Evolutionary conservation across 2,113 vertebrate genomes (phyloP), one percentile per base, ranked within the genome.

Genomic region (Silurus meridionalis): DNA sequence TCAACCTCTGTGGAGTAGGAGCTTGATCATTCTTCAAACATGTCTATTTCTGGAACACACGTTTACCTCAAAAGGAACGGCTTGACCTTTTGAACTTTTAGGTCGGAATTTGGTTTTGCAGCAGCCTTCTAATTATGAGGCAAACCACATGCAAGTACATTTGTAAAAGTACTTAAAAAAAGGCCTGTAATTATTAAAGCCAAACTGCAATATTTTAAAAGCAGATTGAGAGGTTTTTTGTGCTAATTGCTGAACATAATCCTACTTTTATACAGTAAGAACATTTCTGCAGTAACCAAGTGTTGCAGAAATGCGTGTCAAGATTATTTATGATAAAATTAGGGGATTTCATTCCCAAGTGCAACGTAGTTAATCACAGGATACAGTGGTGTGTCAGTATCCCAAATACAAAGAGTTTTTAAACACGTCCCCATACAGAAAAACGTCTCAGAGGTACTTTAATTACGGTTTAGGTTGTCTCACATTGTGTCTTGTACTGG

Each of bases 321-420:
- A 77, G 72, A 25, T 61, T 52, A 86, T 25, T 79, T 72, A 21
- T 88, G 82, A 86, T 78, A 64, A 85, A 19, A 63, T 84, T 77
- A 87, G 80, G 63, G 50, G 61, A 86, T 84, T 86, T 82, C 37
- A 15, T 21, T 37, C 37, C 48, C 10, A 21, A 88, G 19, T 19
- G 37, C 58, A 72, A 69, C 4, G 52, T 46, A 55, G 52, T 84
- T n/a, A 46, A 19, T 7, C n/a, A 25, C 17, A 69, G 7, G 52
- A 75, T 72, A 28, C 55, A 64, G 21, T 11, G 63, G 63, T 64
- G 23, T 64, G 63, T 64, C 63, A n/a, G 63, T 64, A 72, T n/a
- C 7, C 67, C 53, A 37, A 21, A 21, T 61, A 37, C 74, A 64
- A 66, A 77, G 46, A 66, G 58, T 60, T 60, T 55, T 52, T 61